Percentiles rank a stretch among this genome's conserved stretches.
Evolutionary conservation across 2,113 vertebrate genomes (phyloP).

Genomic region (Anas platyrhynchos): DNA sequence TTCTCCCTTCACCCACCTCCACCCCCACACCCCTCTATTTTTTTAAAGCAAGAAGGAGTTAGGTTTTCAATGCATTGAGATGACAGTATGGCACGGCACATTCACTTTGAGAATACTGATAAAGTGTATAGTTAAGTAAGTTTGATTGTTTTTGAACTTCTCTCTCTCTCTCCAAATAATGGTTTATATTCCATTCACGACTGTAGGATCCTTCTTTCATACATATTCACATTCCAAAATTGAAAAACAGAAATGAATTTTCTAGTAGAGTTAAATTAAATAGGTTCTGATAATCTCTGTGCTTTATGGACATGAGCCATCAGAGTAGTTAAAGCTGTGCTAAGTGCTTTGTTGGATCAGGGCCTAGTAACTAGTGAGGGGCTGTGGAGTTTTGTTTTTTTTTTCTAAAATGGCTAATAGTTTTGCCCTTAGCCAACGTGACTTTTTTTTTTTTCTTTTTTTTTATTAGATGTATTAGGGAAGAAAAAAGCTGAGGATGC

Average conservation of each 20-base stretch:
- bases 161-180: neutral
- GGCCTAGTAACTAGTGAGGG: neutral
- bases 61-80: neutral
- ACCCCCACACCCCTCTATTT: neutral
- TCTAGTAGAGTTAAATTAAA: neutral
- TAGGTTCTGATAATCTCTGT: neutral
- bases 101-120: neutral
- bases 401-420: neutral
- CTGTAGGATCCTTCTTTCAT: neutral
- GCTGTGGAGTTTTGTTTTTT: neutral
- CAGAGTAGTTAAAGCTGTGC: neutral
- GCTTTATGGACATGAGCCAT: neutral
- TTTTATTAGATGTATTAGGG: neutral
- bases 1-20: neutral
- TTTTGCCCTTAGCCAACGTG: neutral
- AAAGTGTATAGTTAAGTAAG: neutral
- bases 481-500: neutral
- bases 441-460: neutral
- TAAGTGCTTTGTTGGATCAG: slow-evolving; percentile 44
- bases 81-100: neutral
- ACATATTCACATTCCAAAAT: neutral
- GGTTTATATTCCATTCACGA: neutral
- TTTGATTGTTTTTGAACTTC: no score
- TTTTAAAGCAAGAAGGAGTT: neutral
- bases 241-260: neutral